These are phyloP conservation scores for Caenorhabditis brenneri DNA, from an alignment of 1,140 invertebrate species.

Conservation along the genomic window DNA sequence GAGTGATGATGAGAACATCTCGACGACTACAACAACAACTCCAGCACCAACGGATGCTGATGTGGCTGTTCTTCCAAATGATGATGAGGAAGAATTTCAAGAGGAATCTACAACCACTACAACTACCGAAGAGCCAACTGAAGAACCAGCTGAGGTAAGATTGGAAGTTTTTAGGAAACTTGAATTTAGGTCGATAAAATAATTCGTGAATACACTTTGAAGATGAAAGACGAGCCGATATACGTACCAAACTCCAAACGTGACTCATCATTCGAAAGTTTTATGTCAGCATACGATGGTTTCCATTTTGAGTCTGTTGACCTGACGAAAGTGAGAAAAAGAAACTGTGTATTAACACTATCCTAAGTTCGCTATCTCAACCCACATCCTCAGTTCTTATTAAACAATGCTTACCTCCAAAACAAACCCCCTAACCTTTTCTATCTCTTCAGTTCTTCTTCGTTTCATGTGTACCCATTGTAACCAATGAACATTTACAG, in stretches of 20 bases:
- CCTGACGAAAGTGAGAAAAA: neutral
- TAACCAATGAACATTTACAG: conserved; percentile 12
- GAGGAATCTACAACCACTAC: neutral
- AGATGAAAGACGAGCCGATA: conserved; percentile 19
- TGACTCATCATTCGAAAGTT: neutral
- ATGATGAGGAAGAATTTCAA: conserved; percentile 41
- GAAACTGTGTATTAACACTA: neutral
- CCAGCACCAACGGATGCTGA: neutral
- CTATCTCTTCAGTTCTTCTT: too few relatives aligned
- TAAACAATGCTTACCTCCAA: too few relatives aligned
- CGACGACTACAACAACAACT: neutral
- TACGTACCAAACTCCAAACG: neutral
- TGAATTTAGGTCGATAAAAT: neutral
- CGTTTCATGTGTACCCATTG: too few relatives aligned
- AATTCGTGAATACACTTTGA: neutral
- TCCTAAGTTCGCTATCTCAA: too few relatives aligned
- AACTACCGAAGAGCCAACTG: conserved; percentile 24
- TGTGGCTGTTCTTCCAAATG: neutral
- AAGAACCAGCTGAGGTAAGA: conserved; percentile 11
- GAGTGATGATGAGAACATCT: conserved; percentile 54
- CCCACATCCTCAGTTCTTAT: conserved; percentile 21
- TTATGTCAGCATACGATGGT: too few relatives aligned
- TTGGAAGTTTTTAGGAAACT: neutral
- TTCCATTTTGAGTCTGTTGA: conserved; percentile 26
- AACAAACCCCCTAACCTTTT: too few relatives aligned